Evolutionary conservation across 2,797 vertebrate species (phyloP).

Genomic region (Lepidocolaptes lacrymiger): DNA sequence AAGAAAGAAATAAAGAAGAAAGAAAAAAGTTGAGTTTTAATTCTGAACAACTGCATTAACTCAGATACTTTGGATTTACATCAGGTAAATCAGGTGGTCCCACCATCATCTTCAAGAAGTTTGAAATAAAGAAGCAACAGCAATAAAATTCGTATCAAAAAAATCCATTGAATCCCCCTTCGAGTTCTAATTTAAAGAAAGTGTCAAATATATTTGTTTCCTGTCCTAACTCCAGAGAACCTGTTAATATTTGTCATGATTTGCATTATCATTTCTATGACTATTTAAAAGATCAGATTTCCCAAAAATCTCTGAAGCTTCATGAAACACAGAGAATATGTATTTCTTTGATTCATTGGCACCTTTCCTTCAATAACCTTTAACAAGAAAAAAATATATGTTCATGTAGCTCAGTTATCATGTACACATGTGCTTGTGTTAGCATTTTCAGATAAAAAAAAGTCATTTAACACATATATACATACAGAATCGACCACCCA

Average conservation of each 20-base stretch:
- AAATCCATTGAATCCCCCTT: not conserved
- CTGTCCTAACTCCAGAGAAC: not conserved
- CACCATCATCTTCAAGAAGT: not conserved
- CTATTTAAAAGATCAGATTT: not conserved
- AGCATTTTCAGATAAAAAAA: not conserved
- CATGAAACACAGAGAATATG: not conserved
- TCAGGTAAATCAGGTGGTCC: not conserved
- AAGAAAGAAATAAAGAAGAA: not conserved
- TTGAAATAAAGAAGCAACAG: not conserved
- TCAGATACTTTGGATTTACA: not conserved
- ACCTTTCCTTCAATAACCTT: not conserved
- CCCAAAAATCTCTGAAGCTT: not conserved
- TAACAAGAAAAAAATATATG: not conserved
- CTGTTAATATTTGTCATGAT: not conserved
- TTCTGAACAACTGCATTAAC: not conserved
- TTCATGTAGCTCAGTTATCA: not conserved
- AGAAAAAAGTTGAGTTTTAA: not conserved
- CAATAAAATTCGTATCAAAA: not conserved
- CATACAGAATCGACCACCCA: rapidly evolving
- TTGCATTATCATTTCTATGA: not conserved
- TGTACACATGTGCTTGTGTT: not conserved
- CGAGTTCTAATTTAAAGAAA: not conserved
- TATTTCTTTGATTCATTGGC: not conserved
- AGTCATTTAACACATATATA: not conserved
- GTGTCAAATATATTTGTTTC: not conserved